Base-by-base conservation (phyloP, 2,888 invertebrate genomes). In the Entomobrya proxima region DNA sequence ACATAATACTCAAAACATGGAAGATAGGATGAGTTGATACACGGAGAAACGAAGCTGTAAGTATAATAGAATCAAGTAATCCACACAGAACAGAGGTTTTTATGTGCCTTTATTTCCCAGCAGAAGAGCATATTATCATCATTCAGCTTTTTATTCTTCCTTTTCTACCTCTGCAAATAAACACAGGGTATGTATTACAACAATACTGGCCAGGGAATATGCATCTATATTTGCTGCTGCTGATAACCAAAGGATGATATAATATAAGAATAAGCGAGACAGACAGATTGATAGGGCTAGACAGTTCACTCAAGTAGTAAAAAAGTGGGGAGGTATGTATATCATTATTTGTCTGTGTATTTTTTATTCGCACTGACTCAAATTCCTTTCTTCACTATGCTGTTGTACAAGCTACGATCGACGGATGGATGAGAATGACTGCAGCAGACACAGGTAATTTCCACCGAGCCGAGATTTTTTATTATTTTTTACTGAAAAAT, bases 391-490 rank as follows among this genome's bases (percentile, higher is more conserved):
- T 21, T 24, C 18, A 24, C 24, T 24, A 13, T 2, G 13, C 27
- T 21, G 18, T 37, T 35, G n/a, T 37, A 9, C 5, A 44, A 50
- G 52, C 21, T 32, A 35, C 35, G 18, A 50, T 47, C 21, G 67
- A 74, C 50, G 47, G 47, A 44, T 27, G 27, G 30, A 30, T 9
- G 5, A 47, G 47, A 15, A 47, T 58, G 32, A 32, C 55, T 58
- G 44, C 37, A 18, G 74, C 21, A 32, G 74, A 74, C 52, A 50
- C 50, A 47, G 74, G 52, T 52, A 74, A 74, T 52, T 74, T 74
- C 74, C 52, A 74, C 52, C 47, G 32, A 52, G 50, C 74, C 15
- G 18, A 52, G 52, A 74, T 50, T 35, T 50, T 52, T 67, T 58
- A 11, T 24, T 13, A 21, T 18, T 47, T 47, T 47, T 32, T 18